Conservation (phyloP, 2,113 vertebrate species). For the Lucifuga dentata region DNA sequence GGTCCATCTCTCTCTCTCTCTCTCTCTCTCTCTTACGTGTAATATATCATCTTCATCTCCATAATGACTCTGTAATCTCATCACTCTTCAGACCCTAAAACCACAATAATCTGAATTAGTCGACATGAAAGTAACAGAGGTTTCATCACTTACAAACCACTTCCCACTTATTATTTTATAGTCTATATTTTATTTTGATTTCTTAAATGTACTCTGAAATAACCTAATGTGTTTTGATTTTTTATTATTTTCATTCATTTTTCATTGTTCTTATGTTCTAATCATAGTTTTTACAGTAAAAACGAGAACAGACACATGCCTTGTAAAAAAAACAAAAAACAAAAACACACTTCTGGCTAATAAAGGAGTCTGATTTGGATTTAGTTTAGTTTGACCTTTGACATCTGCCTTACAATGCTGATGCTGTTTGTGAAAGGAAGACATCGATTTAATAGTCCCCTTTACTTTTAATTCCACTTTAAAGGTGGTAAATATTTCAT, state of each 20-base stretch:
- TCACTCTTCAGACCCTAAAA: slow-evolving; percentile 38
- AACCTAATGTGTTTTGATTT: background rate
- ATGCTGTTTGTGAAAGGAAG: background rate
- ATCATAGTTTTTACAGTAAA: too few relatives aligned
- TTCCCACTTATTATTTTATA: background rate
- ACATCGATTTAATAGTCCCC: too few relatives aligned
- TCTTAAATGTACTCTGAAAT: background rate
- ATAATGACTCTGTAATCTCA: slow-evolving; percentile 37
- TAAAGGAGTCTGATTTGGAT: too few relatives aligned
- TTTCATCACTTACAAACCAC: slow-evolving; percentile 13
- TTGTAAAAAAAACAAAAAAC: too few relatives aligned
- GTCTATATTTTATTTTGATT: background rate
- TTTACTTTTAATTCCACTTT: too few relatives aligned
- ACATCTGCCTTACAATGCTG: background rate
- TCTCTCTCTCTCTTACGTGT: slow-evolving; percentile 11
- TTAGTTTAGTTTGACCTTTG: background rate
- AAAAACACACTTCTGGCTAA: too few relatives aligned
- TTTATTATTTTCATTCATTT: too few relatives aligned
- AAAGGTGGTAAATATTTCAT: too few relatives aligned
- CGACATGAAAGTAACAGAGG: slow-evolving; percentile 10
- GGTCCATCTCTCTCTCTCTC: slow-evolving; percentile 37
- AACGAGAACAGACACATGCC: too few relatives aligned
- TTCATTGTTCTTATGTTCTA: too few relatives aligned
- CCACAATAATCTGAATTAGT: slow-evolving; percentile 5
- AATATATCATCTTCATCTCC: slow-evolving; percentile 29